Evolutionary conservation across 2,888 invertebrate species (phyloP).

Genomic region (Mythimna impura): DNA sequence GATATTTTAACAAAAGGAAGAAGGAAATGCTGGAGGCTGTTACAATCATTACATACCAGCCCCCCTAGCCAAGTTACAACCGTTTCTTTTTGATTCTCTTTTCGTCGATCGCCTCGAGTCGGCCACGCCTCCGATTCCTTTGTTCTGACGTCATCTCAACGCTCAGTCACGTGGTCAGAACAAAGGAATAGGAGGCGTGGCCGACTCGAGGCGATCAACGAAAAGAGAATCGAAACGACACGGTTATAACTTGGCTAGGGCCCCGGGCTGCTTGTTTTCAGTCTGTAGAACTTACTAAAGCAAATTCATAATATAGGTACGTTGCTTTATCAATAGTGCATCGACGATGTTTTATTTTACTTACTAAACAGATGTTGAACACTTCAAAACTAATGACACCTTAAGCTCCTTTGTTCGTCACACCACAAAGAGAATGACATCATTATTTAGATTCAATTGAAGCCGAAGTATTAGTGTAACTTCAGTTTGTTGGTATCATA

Average conservation of each 20-base stretch:
- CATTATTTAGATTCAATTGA: conserved; percentile 22
- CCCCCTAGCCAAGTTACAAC: too few species aligned
- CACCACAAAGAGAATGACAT: conserved; percentile 13
- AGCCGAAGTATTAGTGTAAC: conserved; percentile 13
- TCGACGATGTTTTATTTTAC: not conserved
- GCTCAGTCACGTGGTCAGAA: too few species aligned
- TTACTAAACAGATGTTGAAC: not conserved
- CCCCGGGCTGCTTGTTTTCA: not conserved
- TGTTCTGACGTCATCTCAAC: too few species aligned
- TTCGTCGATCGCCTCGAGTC: too few species aligned
- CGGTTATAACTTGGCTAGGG: too few species aligned
- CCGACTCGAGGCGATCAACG: too few species aligned
- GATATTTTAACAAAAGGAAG: too few species aligned
- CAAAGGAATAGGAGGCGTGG: too few species aligned
- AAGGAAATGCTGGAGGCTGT: not conserved
- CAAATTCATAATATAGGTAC: not conserved
- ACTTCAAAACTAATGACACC: not conserved
- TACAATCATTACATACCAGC: not conserved
- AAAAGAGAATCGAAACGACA: too few species aligned
- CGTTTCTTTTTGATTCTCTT: too few species aligned
- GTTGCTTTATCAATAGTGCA: not conserved
- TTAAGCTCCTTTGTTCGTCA: not conserved
- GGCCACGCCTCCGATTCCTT: too few species aligned
- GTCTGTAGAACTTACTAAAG: not conserved
- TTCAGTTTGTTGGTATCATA: conserved; percentile 27